A percentile compares a stretch with the other conserved stretches of the same genome.
Evolutionary conservation across 1,140 invertebrate genomes (phyloP).

Genomic region (Drosophila oshimai): DNA sequence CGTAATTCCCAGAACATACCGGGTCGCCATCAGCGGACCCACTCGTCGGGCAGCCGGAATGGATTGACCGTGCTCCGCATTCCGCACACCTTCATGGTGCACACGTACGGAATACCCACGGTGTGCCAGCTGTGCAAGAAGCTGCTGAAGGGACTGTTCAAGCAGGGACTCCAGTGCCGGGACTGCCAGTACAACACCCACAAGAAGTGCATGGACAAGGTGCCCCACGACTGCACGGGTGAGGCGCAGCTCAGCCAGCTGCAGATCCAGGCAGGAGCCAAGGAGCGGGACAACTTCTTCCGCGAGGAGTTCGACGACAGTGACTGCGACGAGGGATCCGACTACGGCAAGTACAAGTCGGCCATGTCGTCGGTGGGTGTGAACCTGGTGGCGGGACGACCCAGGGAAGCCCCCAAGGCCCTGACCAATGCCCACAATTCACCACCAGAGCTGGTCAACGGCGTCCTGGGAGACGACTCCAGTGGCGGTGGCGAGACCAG

Average conservation of each 20-base stretch:
- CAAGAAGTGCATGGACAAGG: constrained; percentile 97
- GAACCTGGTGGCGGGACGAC: constrained; percentile 58
- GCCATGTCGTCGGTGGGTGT: constrained; percentile 18
- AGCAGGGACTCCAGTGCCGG: constrained; percentile 98
- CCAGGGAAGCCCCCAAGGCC: constrained; percentile 58
- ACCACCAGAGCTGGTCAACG: constrained; percentile 72
- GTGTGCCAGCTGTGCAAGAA: constrained; percentile 98
- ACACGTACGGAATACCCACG: constrained; percentile 97
- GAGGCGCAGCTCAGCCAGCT: constrained; percentile 84
- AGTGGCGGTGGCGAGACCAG: constrained; percentile 16
- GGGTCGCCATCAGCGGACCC: constrained; percentile 85
- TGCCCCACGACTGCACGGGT: constrained; percentile 97
- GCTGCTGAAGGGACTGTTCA: constrained; percentile 96
- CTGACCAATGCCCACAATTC: constrained; percentile 75
- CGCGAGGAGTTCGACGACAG: constrained; percentile 89
- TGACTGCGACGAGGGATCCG: constrained; percentile 83
- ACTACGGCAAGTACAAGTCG: constrained; percentile 51
- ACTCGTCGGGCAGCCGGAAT: constrained; percentile 88
- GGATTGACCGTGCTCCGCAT: constrained; percentile 86
- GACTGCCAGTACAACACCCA: constrained; percentile 99
- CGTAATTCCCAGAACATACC: constrained; percentile 48
- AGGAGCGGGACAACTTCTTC: constrained; percentile 85
- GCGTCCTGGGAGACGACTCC: constrained; percentile 27
- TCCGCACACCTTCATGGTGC: constrained; percentile 95
- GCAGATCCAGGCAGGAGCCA: constrained; percentile 82